These are phyloP conservation scores for Diplodus sargus DNA, from an alignment of 2,797 vertebrate genomes.

Conservation along the genomic window DNA sequence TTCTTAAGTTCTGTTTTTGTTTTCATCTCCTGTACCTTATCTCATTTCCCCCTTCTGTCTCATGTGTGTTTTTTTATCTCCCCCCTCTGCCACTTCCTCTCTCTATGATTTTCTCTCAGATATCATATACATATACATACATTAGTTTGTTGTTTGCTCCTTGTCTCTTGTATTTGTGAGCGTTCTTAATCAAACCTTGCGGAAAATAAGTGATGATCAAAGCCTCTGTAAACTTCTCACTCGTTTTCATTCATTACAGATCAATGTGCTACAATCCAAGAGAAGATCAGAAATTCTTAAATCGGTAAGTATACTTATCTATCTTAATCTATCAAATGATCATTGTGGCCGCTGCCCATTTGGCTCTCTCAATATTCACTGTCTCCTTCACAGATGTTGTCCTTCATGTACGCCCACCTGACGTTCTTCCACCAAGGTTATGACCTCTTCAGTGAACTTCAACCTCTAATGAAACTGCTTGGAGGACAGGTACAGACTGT, in stretches of 20 bases:
- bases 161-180: neutral
- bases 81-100: neutral
- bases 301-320: conserved; percentile 86
- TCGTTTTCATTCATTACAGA: conserved; percentile 79
- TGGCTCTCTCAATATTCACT: neutral
- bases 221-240: neutral
- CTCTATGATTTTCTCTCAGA: neutral
- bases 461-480: conserved; percentile 96
- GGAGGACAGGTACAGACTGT: conserved; percentile 90
- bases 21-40: conserved; percentile 2
- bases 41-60: neutral
- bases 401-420: conserved; percentile 98
- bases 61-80: neutral
- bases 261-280: conserved; percentile 98
- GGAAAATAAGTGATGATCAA: neutral
- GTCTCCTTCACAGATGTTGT: conserved; percentile 90
- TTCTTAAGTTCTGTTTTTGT: neutral
- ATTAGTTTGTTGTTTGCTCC: neutral
- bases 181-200: neutral
- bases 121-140: neutral
- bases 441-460: conserved; percentile 96
- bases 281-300: conserved; percentile 98
- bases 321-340: neutral
- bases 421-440: conserved; percentile 99
- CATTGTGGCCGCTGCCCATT: neutral